A percentile compares a stretch with the other conserved stretches of the same genome.
These are phyloP conservation scores for Punctoribates punctum DNA, from an alignment of 2,888 invertebrate genomes.

Conservation along the genomic window DNA sequence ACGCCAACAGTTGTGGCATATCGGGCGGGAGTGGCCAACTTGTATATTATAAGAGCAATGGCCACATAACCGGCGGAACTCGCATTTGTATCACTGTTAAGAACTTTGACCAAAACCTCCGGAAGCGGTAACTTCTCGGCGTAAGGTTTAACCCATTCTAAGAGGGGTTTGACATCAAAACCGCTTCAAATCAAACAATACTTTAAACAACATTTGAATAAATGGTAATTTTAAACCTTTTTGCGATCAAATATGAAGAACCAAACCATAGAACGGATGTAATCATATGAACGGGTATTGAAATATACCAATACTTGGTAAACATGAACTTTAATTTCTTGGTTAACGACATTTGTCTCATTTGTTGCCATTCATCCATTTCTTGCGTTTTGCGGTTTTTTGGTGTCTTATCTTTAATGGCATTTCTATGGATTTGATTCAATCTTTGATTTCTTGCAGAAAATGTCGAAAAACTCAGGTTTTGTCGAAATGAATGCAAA, in stretches of 20 bases:
- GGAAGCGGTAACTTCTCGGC: conserved; percentile 9
- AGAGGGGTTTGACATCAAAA: conserved; percentile 36
- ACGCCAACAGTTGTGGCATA: conserved; percentile 72
- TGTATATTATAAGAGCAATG: conserved; percentile 85
- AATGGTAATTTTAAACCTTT: conserved; percentile 62
- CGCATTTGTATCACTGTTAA: conserved; percentile 53
- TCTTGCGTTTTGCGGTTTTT: not conserved
- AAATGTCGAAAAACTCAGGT: not conserved
- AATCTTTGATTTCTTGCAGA: not conserved
- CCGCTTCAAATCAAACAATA: conserved; percentile 14
- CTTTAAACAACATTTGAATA: not conserved
- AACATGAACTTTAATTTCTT: conserved; percentile 85
- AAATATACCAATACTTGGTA: conserved; percentile 93
- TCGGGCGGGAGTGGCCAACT: conserved; percentile 81
- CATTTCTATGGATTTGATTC: conserved; percentile 17
- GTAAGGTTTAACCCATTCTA: conserved; percentile 30
- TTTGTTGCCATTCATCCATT: conserved; percentile 50
- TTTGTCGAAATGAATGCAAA: not conserved
- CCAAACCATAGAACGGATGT: conserved; percentile 87
- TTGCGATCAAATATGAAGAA: conserved; percentile 76
- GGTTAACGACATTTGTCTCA: conserved; percentile 62
- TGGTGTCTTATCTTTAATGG: not conserved
- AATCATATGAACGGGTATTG: conserved; percentile 84
- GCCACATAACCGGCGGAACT: conserved; percentile 82
- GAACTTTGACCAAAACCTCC: conserved; percentile 15